Evolutionary conservation across 2,888 invertebrate genomes (phyloP).

Genomic region (Oscheius sp.): DNA sequence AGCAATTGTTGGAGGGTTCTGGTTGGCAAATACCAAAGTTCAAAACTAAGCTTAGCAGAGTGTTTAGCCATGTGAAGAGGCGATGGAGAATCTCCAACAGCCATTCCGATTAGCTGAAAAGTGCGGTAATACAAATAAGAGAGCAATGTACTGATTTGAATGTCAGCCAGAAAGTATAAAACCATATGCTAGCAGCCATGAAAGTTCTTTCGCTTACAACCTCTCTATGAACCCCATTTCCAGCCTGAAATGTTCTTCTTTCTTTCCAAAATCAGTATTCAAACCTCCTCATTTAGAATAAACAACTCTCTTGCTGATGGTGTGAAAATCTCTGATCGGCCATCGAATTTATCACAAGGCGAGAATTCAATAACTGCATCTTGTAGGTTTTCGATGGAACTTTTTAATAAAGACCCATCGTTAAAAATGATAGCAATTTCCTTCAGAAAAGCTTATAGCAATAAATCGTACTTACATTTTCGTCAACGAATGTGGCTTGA

Average conservation of each 20-base stretch:
- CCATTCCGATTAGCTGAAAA: slow-evolving; percentile 47
- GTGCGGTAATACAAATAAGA: background rate
- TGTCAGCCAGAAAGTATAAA: slow-evolving; percentile 47
- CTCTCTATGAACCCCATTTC: slow-evolving; percentile 39
- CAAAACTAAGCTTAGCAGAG: slow-evolving; percentile 45
- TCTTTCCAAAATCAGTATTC: background rate
- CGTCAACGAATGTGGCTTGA: slow-evolving; percentile 46
- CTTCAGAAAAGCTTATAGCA: slow-evolving; percentile 27
- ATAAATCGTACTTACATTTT: slow-evolving; percentile 28
- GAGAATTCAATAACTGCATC: slow-evolving; percentile 19
- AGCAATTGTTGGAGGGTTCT: slow-evolving; percentile 51
- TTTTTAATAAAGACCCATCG: slow-evolving; percentile 42
- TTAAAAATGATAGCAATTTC: slow-evolving; percentile 50
- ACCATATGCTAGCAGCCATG: slow-evolving; percentile 44
- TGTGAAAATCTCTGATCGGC: slow-evolving; percentile 40
- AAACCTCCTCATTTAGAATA: slow-evolving; percentile 39
- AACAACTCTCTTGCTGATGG: slow-evolving; percentile 48
- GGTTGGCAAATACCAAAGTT: slow-evolving; percentile 47
- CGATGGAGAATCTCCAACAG: slow-evolving; percentile 53
- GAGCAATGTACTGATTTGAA: slow-evolving; percentile 37
- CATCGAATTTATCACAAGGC: slow-evolving; percentile 32
- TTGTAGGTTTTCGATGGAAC: slow-evolving; percentile 34
- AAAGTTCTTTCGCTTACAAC: slow-evolving; percentile 45
- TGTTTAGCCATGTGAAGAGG: slow-evolving; percentile 54
- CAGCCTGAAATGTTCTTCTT: slow-evolving; percentile 22